Evolutionary conservation across 1,140 invertebrate species (phyloP), one percentile per base, ranked within the genome.

Genomic region (Drosophila orena): DNA sequence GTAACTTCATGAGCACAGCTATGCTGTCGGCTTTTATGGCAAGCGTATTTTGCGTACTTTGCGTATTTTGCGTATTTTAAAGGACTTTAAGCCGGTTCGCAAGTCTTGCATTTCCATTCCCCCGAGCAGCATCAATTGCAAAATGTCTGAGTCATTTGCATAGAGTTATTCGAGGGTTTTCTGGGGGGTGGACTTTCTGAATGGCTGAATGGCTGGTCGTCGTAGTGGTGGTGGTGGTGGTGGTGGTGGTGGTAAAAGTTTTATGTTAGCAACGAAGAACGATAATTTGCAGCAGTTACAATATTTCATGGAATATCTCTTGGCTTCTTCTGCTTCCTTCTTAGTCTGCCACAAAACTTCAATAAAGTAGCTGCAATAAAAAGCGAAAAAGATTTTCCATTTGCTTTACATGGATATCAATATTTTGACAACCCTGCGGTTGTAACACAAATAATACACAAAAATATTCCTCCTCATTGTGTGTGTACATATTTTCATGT

Each of bases 231-330:
- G 27, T 42, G 38, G 57, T 64, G 56, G 6, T 27, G 27, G 27
- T 7, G 27, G 27, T 42, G 38, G 57, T 64, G 56, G 65, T 56
- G 68, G 65, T 52, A 72, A 84, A 84, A 76, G 52, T 79, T 84
- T 79, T 76, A 52, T 64, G 62, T 71, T 80, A 84, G 80, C 80
- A 68, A 76, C 81, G 75, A 75, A 71, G 64, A 76, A 73, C 70
- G 60, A 86, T 71, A 85, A 88, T 85, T 88, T 88, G 74, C 69
- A 70, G 58, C 78, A 74, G 84, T 74, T 77, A 77, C 73, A 77
- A 74, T 85, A 69, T 86, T 69, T 66, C 56, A 59, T 68, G 61
- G 46, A 50, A 80, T 81, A 84, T 80, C 72, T 76, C 60, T 77
- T 60, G 37, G 62, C 42, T 66, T 59, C 57, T 66, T 35, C 44